Percentiles rank a stretch among this genome's conserved stretches.
Conservation (phyloP, 2,888 invertebrate genomes). For the Nymphalis urticae region DNA sequence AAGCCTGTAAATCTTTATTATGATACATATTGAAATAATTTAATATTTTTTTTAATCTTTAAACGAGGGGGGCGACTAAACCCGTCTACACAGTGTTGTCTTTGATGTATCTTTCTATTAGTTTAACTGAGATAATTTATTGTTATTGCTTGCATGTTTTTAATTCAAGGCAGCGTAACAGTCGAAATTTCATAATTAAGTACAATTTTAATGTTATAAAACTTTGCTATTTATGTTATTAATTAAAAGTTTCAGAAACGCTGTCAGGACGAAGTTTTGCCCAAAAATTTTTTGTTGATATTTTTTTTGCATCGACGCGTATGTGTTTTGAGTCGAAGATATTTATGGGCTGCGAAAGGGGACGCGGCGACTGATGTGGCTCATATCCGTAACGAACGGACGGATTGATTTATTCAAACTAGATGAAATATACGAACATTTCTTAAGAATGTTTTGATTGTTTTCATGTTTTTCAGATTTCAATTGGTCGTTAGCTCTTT, state of each 20-base stretch:
- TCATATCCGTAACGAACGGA: slow-evolving; percentile 39
- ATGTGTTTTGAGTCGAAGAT: slow-evolving; percentile 68
- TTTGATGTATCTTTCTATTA: too few species aligned
- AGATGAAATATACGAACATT: background rate
- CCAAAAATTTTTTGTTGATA: slow-evolving; percentile 1
- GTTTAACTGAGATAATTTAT: too few species aligned
- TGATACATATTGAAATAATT: too few species aligned
- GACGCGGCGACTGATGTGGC: slow-evolving; percentile 47
- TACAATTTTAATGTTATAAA: too few species aligned
- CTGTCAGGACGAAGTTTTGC: background rate
- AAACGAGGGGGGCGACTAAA: too few species aligned
- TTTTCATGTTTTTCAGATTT: background rate
- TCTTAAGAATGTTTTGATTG: background rate
- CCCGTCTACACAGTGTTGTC: too few species aligned
- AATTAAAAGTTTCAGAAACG: background rate
- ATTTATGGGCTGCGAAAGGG: slow-evolving; percentile 69
- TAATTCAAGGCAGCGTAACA: too few species aligned
- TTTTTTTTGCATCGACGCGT: slow-evolving; percentile 39
- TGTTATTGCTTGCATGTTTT: too few species aligned
- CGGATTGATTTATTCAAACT: slow-evolving; percentile 33
- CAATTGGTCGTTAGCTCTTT: background rate
- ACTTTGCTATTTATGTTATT: background rate
- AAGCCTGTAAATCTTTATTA: too few species aligned
- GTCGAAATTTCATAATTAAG: too few species aligned
- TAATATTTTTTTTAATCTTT: too few species aligned